These are phyloP conservation scores for Agapornis roseicollis DNA, from an alignment of 2,113 vertebrate species.

Conservation along the genomic window DNA sequence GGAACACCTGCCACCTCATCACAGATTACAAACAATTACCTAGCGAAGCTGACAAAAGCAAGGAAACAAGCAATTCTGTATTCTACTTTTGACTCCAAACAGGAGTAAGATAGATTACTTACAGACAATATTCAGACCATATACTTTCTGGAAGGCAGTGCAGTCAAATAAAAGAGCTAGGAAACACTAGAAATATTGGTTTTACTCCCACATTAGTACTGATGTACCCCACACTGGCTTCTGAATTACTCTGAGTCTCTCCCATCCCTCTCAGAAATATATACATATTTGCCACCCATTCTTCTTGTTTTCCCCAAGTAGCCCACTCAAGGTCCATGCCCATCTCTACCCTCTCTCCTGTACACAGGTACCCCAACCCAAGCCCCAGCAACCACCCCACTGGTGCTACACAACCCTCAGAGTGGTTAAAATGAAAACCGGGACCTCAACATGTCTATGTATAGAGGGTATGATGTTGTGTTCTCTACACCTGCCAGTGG, in stretches of 20 bases:
- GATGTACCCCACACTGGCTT: not conserved
- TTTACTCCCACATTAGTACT: not conserved
- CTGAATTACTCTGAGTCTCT: not conserved
- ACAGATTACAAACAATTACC: not conserved
- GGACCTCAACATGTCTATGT: not conserved
- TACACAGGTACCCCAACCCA: not conserved
- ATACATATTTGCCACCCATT: rapidly evolving
- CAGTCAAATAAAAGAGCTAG: not conserved
- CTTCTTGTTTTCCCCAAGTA: not conserved
- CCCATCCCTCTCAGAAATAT: not conserved
- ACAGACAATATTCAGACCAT: not conserved
- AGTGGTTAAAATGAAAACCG: not conserved
- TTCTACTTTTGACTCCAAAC: not conserved
- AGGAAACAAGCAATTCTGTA: not conserved
- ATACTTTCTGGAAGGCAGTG: not conserved
- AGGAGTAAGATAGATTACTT: not conserved
- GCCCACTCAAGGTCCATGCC: not conserved
- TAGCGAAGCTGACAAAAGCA: not conserved
- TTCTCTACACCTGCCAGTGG: not conserved
- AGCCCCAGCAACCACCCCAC: not conserved
- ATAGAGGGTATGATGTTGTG: not conserved
- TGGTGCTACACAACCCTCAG: not conserved
- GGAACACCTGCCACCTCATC: not conserved
- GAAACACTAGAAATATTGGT: not conserved
- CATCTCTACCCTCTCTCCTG: not conserved